Evolutionary conservation across 2,888 invertebrate genomes (phyloP).

Genomic region (Eubasilissa splendida): DNA sequence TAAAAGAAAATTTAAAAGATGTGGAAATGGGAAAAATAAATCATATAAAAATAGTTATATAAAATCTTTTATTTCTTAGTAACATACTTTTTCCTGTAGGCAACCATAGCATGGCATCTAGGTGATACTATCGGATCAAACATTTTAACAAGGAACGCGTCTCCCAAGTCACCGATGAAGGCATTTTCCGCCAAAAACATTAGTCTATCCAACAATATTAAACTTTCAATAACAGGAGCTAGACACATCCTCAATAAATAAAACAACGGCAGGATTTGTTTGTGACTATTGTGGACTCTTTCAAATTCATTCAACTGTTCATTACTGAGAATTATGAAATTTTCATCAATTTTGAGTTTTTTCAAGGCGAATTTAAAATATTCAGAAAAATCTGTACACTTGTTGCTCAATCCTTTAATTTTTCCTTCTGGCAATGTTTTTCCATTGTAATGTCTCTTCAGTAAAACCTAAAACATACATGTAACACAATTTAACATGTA

Average conservation of each 20-base stretch:
- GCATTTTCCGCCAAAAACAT: conserved; percentile 81
- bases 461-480: conserved; percentile 64
- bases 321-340: conserved; percentile 66
- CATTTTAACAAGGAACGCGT: conserved; percentile 80
- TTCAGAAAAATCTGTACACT: conserved; percentile 76
- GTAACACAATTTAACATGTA: conserved; percentile 8
- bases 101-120: conserved; percentile 83
- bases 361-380: conserved; percentile 80
- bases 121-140: conserved; percentile 91
- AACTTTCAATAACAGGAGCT: conserved; percentile 85
- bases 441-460: conserved; percentile 64
- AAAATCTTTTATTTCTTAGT: conserved; percentile 2
- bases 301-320: conserved; percentile 67
- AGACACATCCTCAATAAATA: conserved; percentile 84
- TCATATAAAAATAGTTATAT: background rate
- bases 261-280: conserved; percentile 79
- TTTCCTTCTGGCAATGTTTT: conserved; percentile 66
- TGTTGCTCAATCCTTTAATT: conserved; percentile 76
- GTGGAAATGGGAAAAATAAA: background rate
- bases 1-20: too few relatives aligned
- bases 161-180: conserved; percentile 65
- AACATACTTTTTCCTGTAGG: conserved; percentile 60
- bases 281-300: conserved; percentile 64
- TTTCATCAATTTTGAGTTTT: conserved; percentile 73
- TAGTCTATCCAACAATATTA: conserved; percentile 87